Evolutionary conservation across 2,888 invertebrate genomes (phyloP), one percentile per base, ranked within the genome.

Genomic region (Mythimna vitellina): DNA sequence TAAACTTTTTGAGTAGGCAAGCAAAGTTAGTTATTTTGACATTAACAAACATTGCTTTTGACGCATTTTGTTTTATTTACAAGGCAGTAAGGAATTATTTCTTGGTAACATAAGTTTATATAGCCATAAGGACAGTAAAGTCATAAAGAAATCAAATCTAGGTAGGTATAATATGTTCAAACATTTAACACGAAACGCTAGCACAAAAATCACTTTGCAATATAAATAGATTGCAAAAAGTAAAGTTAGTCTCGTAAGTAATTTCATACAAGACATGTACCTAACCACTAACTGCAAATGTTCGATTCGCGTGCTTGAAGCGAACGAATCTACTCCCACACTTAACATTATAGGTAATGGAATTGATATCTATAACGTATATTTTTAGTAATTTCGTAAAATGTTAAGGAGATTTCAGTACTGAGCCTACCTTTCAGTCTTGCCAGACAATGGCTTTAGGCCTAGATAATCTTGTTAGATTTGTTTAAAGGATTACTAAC

Each of bases 221-320:
- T 63, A 38, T 32, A 76, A 56, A 65, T 12, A 65, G 32, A 80
- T 42, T 54, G 53, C 38, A 75, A 75, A 67, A 54, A 81, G 61
- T 76, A 63, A 76, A 64, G 17, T 61, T 65, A 56, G 53, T 53
- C 35, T 65, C 46, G 53, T 64, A 73, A 58, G 79, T 80, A 73
- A 79, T 80, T 82, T 61, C 42, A 49, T 64, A 60, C 46, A 67
- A 74, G 80, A 83, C 64, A 79, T 79, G 70, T 77, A 65, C 79
- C 60, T 75, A 46, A 46, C 42, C 42, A 46, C 42, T 46, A 81
- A 82, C 86, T 76, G 79, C 82, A 88, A 87, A 88, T 88, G 86
- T 73, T 65, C 76, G 29, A 75, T 80, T 88, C 82, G 88, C 88
- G 86, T 87, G 88, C 61, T 65, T 22, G 12, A 29, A 56, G 38